phyloP scores from a whole-genome alignment of 2,113 vertebrate species.

The Pristiophorus japonicus region DNA sequence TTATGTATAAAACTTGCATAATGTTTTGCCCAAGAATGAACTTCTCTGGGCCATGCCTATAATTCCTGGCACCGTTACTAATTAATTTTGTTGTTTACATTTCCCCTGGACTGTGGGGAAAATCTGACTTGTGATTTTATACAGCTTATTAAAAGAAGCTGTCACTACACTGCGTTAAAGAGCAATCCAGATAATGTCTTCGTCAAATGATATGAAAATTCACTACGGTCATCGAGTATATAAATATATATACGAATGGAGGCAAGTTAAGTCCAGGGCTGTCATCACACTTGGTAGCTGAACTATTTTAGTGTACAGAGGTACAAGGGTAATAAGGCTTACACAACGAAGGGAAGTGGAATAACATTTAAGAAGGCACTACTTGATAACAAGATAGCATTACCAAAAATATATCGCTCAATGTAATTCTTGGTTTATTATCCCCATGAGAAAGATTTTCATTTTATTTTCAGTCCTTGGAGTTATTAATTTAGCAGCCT shows the following conservation, averaged over 20 bases:
- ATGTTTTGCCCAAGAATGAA: neutral
- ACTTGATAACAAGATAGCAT: neutral
- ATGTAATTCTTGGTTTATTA: neutral
- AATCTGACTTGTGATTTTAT: neutral
- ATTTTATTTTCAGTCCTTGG: neutral
- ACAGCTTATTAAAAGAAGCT: neutral
- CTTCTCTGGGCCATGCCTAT: neutral
- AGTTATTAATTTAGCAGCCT: neutral
- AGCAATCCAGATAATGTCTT: neutral
- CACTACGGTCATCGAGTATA: neutral
- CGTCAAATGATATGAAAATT: neutral
- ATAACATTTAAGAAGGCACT: neutral
- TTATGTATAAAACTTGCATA: neutral
- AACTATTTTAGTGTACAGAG: neutral
- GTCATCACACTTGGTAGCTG: neutral
- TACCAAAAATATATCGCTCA: neutral
- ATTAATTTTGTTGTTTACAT: neutral
- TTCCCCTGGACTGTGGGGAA: neutral
- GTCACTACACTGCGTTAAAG: neutral
- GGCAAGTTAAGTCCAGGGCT: neutral
- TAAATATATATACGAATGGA: neutral
- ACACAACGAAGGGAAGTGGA: neutral
- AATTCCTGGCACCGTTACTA: neutral
- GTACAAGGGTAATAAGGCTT: neutral
- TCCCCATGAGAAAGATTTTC: neutral